phyloP scores from a whole-genome alignment of 2,113 vertebrate species.

The Gallinago paraguaiae region DNA sequence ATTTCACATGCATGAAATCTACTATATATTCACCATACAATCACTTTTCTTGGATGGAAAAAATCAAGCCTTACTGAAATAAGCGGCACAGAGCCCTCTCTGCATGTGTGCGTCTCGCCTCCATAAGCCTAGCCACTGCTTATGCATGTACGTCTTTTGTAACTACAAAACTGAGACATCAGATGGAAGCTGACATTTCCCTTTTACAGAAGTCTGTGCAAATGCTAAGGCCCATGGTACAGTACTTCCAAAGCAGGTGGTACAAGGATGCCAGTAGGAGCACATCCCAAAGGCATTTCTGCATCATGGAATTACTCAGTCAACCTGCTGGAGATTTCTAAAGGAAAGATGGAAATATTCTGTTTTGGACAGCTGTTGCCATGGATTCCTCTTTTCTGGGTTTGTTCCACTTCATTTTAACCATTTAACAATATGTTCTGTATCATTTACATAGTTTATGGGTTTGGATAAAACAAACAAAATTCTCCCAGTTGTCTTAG shows the following conservation, averaged over 20 bases:
- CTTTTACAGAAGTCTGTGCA: slow-evolving; percentile 31
- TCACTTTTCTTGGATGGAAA: background rate
- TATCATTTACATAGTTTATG: background rate
- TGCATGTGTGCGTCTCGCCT: background rate
- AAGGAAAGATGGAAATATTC: background rate
- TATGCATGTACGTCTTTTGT: background rate
- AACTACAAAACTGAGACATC: slow-evolving; percentile 13
- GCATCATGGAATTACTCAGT: background rate
- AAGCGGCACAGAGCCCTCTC: background rate
- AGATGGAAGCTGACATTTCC: slow-evolving; percentile 15
- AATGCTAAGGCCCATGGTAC: slow-evolving; percentile 34
- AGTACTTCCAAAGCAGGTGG: slow-evolving; percentile 3
- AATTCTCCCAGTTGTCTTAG: background rate
- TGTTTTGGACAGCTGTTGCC: slow-evolving; percentile 12
- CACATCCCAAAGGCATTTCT: slow-evolving; percentile 29
- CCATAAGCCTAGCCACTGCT: background rate
- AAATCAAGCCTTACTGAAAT: background rate
- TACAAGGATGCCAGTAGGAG: slow-evolving; percentile 1
- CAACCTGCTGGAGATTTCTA: background rate
- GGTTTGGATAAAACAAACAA: background rate
- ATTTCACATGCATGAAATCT: background rate
- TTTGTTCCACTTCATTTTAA: background rate
- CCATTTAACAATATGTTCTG: background rate
- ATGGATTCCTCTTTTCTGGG: background rate
- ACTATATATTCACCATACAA: background rate